Evolutionary conservation across 2,888 invertebrate genomes (phyloP), one percentile per base, ranked within the genome.

Genomic region (Chydorus sphaericus): DNA sequence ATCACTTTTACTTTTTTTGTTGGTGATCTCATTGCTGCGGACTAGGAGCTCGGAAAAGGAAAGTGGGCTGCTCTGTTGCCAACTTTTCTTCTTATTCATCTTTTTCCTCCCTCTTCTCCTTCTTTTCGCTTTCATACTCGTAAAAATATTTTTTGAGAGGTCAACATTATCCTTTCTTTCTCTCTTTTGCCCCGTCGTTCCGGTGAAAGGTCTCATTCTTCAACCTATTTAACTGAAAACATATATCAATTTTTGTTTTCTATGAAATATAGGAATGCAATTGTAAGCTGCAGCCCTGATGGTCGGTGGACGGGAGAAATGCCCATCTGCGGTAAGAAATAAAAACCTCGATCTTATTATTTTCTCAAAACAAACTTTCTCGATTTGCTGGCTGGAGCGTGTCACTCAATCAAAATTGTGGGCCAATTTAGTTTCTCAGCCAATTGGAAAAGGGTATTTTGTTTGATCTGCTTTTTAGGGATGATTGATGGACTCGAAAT

Each of bases 281-380:
- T 78, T 61, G 70, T 81, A 59, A 79, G 80, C 59, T 90, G 89
- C 70, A 80, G 80, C 54, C 69, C 79, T 48, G 73, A 76, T 55
- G 84, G 82, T 38, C 79, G 79, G 65, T 90, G 90, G 89, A 81
- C 81, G 30, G 81, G 81, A 7, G 87, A 88, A 48, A 70, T 83
- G 52, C 87, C 89, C 29, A 87, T 88, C 69, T 90, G 90, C 69
- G 89, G 89, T 81, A 71, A 79, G 75, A 69, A 33, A 37, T 23
- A 29, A 37, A 14, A 20, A 38, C 26, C 18, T 52, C 20, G 18
- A 44, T 16, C 44, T 18, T n/a, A n/a, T n/a, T n/a, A n/a, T n/a
- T n/a, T n/a, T n/a, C n/a, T n/a, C n/a, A n/a, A n/a, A n/a, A n/a
- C n/a, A n/a, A n/a, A n/a, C n/a, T n/a, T n/a, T n/a, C n/a, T n/a